Conservation (phyloP, 2,113 vertebrate species). For the Albula goreensis region DNA sequence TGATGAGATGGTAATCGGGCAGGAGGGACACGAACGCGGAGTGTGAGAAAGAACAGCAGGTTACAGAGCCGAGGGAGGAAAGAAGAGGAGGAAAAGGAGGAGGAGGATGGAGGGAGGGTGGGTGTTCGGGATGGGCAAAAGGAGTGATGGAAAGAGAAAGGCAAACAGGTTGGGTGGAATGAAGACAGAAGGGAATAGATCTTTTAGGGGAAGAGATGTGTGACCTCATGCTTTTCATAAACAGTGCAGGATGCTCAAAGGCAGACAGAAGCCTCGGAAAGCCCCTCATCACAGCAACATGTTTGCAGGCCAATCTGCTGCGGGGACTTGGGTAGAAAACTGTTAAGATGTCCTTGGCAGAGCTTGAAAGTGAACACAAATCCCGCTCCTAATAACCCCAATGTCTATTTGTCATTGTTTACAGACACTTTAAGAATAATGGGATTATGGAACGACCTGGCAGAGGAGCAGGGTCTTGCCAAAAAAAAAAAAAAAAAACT, state of each 20-base stretch:
- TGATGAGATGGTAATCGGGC: slow-evolving; percentile 35
- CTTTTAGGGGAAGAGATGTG: too few species aligned
- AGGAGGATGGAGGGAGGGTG: background rate
- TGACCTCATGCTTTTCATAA: background rate
- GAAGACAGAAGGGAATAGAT: background rate
- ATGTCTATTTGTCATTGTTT: slow-evolving; percentile 74
- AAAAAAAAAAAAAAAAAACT: slow-evolving; percentile 54
- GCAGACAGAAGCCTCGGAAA: background rate
- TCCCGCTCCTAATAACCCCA: slow-evolving; percentile 62
- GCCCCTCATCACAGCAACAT: background rate
- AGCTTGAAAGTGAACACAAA: slow-evolving; percentile 34
- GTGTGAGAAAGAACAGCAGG: background rate
- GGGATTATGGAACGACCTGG: slow-evolving; percentile 63
- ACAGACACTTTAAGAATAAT: slow-evolving; percentile 66
- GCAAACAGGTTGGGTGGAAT: background rate
- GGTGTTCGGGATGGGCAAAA: too few species aligned
- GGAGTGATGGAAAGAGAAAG: background rate
- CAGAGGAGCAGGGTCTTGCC: slow-evolving; percentile 41
- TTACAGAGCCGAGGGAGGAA: background rate
- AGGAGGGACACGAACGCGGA: background rate
- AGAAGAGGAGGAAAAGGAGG: too few species aligned
- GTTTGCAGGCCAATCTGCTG: background rate
- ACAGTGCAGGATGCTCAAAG: background rate
- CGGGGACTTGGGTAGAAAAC: background rate
- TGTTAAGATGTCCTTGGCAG: background rate